These are phyloP conservation scores for Lacerta viridis DNA, from an alignment of 2,797 vertebrate species.

Conservation along the genomic window DNA sequence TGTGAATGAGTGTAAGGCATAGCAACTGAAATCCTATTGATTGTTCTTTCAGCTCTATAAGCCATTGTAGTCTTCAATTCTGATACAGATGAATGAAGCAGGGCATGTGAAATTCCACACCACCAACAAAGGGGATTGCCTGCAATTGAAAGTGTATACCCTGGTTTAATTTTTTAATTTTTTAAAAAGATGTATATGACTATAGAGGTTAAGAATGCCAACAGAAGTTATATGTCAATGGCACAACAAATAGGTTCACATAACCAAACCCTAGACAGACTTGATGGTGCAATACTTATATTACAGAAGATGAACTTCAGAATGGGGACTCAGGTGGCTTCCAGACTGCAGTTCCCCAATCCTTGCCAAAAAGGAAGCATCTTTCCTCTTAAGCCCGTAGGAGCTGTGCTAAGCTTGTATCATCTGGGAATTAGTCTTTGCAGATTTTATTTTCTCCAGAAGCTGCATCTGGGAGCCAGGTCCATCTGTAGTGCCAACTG, in stretches of 20 bases:
- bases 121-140: background rate
- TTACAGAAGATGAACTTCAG: conserved; percentile 1
- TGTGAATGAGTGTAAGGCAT: background rate
- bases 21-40: background rate
- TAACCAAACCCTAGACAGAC: background rate
- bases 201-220: conserved; percentile 27
- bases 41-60: background rate
- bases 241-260: background rate
- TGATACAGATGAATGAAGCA: background rate
- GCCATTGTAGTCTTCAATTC: too few species aligned
- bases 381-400: background rate
- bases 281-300: background rate
- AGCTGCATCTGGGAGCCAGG: conserved; percentile 53
- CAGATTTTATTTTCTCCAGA: conserved; percentile 41
- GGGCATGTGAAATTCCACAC: background rate
- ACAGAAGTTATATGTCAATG: background rate
- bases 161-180: too few species aligned
- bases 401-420: background rate
- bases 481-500: conserved; percentile 48
- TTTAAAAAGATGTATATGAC: background rate
- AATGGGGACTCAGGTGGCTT: background rate
- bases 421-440: conserved; percentile 33
- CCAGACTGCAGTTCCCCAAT: conserved; percentile 39
- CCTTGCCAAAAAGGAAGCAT: background rate
- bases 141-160: too few species aligned